Base-by-base conservation (phyloP, 2,797 vertebrate genomes). In the Muscicapa striata region DNA sequence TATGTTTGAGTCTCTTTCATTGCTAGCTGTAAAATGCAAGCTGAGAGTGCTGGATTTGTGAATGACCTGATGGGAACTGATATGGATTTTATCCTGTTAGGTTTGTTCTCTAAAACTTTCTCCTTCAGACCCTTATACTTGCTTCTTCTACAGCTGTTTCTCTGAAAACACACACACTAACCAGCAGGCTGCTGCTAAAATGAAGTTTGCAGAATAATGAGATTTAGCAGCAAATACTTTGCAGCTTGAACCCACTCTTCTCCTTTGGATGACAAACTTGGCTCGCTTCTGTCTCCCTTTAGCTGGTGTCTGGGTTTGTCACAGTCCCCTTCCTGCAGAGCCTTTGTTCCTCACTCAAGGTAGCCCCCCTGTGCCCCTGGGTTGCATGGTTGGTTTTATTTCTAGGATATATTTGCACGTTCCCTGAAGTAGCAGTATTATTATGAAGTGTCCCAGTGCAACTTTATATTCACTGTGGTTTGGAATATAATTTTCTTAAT, bases 261-360 rank as follows among this genome's bases (percentile, higher is more conserved):
- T 34, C 92, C 91, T 87, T 52, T 85, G 84, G 89, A 54, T 97
- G 94, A 96, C 58, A 38, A 63, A 94, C 75, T 95, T n/a, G 96
- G 78, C 97, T 95, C 95, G 57, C 94, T 94, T 97, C 81, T 97
- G 89, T 95, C 93, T 95, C 91, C 91, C 96, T 97, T 94, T 97
- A 98, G 98, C 96, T 93, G 88, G 75, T 98, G 93, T 97, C 70
- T 95, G 97, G 96, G 95, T 98, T 97, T 97, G 91, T 96, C 96
- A 93, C 97, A 97, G 94, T 96, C 95, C 91, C 89, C 92, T 96
- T 97, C 95, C 92, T 91, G 73, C 95, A 94, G 92, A 94, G 92
- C 96, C 94, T 95, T 97, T 97, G 91, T 96, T 97, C 97, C 95
- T 96, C 95, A 87, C 83, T 97, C 34, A 97, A 98, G 98, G 98